Evolutionary conservation across 2,888 invertebrate species (phyloP).

Genomic region (Nowickia ferox): DNA sequence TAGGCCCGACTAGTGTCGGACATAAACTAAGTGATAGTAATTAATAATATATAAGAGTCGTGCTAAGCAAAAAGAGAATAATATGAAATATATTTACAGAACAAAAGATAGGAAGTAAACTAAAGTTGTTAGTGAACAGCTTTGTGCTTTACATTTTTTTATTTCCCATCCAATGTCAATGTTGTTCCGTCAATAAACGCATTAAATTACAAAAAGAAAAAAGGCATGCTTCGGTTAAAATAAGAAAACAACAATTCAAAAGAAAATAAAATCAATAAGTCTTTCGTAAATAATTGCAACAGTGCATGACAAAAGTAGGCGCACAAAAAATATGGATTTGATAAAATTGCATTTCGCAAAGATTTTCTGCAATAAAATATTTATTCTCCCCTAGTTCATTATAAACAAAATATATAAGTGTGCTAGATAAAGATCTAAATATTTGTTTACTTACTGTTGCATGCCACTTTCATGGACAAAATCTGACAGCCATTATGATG

Average conservation of each 20-base stretch:
- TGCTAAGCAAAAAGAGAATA: too few relatives aligned
- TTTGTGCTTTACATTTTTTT: not conserved
- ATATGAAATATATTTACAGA: not conserved
- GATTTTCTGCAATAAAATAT: too few relatives aligned
- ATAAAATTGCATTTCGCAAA: too few relatives aligned
- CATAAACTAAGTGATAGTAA: too few relatives aligned
- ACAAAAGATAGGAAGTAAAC: not conserved
- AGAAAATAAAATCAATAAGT: slow-evolving; percentile 10
- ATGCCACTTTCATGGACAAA: not conserved
- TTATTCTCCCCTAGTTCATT: too few relatives aligned
- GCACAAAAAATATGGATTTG: not conserved
- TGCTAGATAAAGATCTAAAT: too few relatives aligned
- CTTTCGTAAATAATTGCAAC: not conserved
- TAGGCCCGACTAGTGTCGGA: too few relatives aligned
- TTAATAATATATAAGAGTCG: too few relatives aligned
- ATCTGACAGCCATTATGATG: slow-evolving; percentile 7
- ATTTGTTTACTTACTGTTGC: not conserved
- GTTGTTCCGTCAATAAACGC: slow-evolving; percentile 52
- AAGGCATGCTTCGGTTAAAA: slow-evolving; percentile 13
- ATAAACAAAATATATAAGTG: too few relatives aligned
- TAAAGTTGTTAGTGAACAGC: not conserved
- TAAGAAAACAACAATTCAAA: slow-evolving; percentile 4
- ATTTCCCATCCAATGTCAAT: slow-evolving; percentile 63
- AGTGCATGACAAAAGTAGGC: slow-evolving; percentile 10
- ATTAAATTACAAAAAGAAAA: slow-evolving; percentile 36